Percentiles rank a stretch among this genome's conserved stretches.
Evolutionary conservation across 2,797 vertebrate species (phyloP).

Genomic region (Cetoscarus ocellatus): DNA sequence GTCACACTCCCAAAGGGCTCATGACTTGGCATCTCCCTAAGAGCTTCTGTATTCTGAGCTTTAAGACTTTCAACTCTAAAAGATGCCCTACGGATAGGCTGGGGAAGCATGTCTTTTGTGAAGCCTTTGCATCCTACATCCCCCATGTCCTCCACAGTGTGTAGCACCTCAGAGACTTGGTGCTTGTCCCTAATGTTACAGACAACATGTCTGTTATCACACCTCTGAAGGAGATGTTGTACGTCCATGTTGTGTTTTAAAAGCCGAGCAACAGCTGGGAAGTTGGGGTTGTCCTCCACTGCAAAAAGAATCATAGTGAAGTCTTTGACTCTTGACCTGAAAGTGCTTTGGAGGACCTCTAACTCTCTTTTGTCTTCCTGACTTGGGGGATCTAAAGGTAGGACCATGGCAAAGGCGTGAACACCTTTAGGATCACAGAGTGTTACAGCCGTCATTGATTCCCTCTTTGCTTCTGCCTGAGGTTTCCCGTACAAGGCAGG

Average conservation of each 20-base stretch:
- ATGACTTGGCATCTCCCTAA: not conserved
- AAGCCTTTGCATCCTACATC: not conserved
- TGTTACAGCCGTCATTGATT: not conserved
- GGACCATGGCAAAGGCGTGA: slow-evolving; percentile 54
- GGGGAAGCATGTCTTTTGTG: slow-evolving; percentile 17
- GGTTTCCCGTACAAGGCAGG: slow-evolving; percentile 29
- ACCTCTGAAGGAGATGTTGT: slow-evolving; percentile 11
- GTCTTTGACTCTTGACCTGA: slow-evolving; percentile 14
- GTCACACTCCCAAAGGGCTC: not conserved
- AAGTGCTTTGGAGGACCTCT: slow-evolving; percentile 37
- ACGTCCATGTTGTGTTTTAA: slow-evolving; percentile 7
- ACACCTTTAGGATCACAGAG: slow-evolving; percentile 42
- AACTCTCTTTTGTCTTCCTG: slow-evolving; percentile 61
- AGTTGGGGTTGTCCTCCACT: not conserved
- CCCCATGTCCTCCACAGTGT: slow-evolving; percentile 15
- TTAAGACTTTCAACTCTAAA: fast-evolving
- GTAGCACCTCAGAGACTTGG: slow-evolving; percentile 33
- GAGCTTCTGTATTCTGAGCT: fast-evolving
- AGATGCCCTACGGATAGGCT: not conserved
- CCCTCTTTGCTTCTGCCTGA: not conserved
- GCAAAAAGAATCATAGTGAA: slow-evolving; percentile 42
- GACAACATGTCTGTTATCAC: not conserved
- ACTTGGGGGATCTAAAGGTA: slow-evolving; percentile 22
- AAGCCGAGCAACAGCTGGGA: not conserved
- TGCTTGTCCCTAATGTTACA: slow-evolving; percentile 15